Base-by-base conservation (phyloP, 2,113 vertebrate species). In the Sigmodon hispidus region DNA sequence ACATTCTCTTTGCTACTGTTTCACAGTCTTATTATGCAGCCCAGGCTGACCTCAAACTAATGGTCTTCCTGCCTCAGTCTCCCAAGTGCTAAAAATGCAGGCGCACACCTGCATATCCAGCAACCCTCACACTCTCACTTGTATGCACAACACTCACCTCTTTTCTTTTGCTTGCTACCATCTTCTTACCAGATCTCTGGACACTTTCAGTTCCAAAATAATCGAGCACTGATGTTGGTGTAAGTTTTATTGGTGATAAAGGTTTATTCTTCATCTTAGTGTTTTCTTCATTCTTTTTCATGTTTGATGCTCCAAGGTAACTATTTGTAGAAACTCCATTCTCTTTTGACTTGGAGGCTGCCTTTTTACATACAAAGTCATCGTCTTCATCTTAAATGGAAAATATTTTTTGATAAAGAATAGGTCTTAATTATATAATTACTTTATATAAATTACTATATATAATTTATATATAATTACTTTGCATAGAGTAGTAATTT, bases 101-200 rank as follows among this genome's bases (percentile, higher is more conserved):
- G 43, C 26, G 43, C 48, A 36, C 17, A 2, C 55, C 40, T 55
- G 1, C 29, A 1, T 0, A 9, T 70, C 80, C 21, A 31, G 9
- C 31, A 40, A 81, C 7, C 19, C n/a, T 75, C 19, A 59, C 40
- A 72, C 21, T 52, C 84, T 31, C 45, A 21, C 40, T 21, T 65
- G 29, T 4, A 31, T 2, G 11, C 9, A 67, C 22, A 89, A 21
- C 24, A 98, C 99, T 99, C 96, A 99, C 99, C 81, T 99, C 98
- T 98, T 99, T 99, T 96, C 99, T 98, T 97, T 99, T 98, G 98
- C 99, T 99, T 90, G 99, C 98, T 57, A 99, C 99, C 96, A 99
- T 98, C 97, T 99, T 99, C 98, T 99, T 99, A 11, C 99, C 99
- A 0, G 99, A 99, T 77, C 99, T 98, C 22, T 99, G 99, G 84